phyloP scores from a whole-genome alignment of 2,888 invertebrate species.

The Buathra laborator region DNA sequence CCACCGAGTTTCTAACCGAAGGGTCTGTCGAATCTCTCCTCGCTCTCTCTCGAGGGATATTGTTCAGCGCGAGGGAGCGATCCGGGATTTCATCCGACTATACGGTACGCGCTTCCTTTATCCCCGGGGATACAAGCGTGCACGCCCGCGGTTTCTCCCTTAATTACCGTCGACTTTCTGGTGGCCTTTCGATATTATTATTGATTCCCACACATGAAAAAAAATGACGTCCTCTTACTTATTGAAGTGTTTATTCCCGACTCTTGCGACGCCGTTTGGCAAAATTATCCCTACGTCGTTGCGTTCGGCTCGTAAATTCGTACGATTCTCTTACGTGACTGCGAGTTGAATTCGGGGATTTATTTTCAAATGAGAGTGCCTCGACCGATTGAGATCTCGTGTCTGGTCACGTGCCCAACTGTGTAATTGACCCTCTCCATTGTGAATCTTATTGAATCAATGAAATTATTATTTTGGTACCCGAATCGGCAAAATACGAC shows the following conservation, averaged over 20 bases:
- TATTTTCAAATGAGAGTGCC: constrained; percentile 34
- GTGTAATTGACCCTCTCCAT: constrained; percentile 27
- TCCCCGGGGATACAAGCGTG: constrained; percentile 73
- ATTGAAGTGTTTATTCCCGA: constrained; percentile 6
- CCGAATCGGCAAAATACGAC: neutral
- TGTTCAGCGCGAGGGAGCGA: constrained; percentile 74
- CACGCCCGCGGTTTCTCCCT: constrained; percentile 75
- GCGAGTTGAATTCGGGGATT: constrained; percentile 70
- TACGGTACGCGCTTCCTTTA: constrained; percentile 48
- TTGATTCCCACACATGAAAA: constrained; percentile 58
- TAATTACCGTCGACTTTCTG: constrained; percentile 80
- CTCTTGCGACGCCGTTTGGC: neutral
- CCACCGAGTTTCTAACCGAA: constrained; percentile 25
- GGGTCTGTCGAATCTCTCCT: constrained; percentile 61
- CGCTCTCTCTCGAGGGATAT: constrained; percentile 58
- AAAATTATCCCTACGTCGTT: neutral
- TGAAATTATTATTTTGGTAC: neutral
- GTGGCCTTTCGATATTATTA: constrained; percentile 62
- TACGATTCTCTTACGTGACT: constrained; percentile 71
- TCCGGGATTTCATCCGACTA: constrained; percentile 78
- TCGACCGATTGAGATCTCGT: constrained; percentile 45
- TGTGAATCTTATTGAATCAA: constrained; percentile 19
- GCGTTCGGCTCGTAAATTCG: neutral
- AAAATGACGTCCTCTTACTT: constrained; percentile 38
- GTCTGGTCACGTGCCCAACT: constrained; percentile 38